phyloP scores from a whole-genome alignment of 2,113 vertebrate species.

The Cyprinodon tularosa region DNA sequence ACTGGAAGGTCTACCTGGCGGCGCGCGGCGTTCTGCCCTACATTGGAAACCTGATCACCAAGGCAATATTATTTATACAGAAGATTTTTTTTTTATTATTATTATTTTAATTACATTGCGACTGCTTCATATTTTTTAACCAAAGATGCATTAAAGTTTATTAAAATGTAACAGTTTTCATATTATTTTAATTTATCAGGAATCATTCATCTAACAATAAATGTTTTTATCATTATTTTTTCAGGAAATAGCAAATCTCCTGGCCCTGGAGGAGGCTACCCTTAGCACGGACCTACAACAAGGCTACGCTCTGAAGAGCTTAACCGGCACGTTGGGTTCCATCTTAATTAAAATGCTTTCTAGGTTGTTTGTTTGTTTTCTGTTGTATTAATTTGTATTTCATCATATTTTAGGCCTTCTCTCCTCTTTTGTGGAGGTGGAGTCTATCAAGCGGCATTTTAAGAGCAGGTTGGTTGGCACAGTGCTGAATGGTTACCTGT shows the following conservation, averaged over 20 bases:
- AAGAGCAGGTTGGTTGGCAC: slow-evolving; percentile 97
- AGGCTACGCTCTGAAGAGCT: slow-evolving; percentile 96
- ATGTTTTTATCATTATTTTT: neutral
- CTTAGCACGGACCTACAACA: slow-evolving; percentile 97
- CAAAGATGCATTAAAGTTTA: neutral
- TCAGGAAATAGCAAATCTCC: slow-evolving; percentile 95
- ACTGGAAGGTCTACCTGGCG: slow-evolving; percentile 98
- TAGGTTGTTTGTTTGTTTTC: neutral
- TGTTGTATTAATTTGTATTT: slow-evolving; percentile 1
- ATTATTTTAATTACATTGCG: neutral
- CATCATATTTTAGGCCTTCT: slow-evolving; percentile 84
- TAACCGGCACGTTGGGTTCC: slow-evolving; percentile 85
- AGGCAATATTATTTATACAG: slow-evolving; percentile 77
- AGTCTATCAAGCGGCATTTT: slow-evolving; percentile 97
- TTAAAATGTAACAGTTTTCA: neutral
- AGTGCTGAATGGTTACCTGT: slow-evolving; percentile 96
- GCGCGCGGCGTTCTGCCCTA: slow-evolving; percentile 95
- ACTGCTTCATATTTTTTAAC: neutral
- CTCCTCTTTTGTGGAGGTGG: slow-evolving; percentile 97
- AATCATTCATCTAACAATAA: neutral
- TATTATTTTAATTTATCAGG: neutral
- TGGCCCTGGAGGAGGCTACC: slow-evolving; percentile 96
- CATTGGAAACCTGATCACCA: slow-evolving; percentile 96
- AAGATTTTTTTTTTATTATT: neutral
- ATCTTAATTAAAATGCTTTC: neutral